phyloP scores from a whole-genome alignment of 2,113 vertebrate species.

The Oreocharis arfaki region DNA sequence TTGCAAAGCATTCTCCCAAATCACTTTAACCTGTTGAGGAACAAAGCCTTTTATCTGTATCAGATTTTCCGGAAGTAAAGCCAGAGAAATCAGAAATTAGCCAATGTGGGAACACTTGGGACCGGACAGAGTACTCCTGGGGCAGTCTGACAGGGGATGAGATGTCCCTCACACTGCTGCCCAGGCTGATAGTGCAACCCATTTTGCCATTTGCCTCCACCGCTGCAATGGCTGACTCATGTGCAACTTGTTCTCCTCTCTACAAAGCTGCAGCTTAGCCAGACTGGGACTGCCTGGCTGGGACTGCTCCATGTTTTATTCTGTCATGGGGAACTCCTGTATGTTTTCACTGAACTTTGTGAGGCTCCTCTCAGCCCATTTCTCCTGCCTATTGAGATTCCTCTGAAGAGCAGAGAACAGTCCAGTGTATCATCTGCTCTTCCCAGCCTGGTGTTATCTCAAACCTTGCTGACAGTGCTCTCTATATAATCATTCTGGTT shows the following conservation, averaged over 20 bases:
- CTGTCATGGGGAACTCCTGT: neutral
- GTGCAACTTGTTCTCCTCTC: neutral
- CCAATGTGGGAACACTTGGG: neutral
- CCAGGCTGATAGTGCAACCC: neutral
- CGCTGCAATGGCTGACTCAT: too few species aligned
- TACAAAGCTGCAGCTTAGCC: neutral
- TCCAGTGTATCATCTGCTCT: neutral
- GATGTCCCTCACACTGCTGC: neutral
- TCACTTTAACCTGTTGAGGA: neutral
- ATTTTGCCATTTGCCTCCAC: neutral
- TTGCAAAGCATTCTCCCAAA: neutral
- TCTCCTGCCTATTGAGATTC: neutral
- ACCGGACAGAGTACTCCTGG: neutral
- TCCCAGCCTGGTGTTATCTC: neutral
- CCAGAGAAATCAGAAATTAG: neutral
- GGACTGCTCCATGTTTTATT: neutral
- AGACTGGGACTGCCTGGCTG: neutral
- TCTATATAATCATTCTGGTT: neutral
- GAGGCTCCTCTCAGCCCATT: neutral
- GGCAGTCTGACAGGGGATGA: neutral
- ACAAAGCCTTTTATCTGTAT: neutral
- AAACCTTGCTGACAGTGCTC: neutral
- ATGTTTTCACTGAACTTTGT: accelerated
- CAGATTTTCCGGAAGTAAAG: neutral
- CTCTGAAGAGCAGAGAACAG: neutral